These are phyloP conservation scores for Ferrisia virgata DNA, from an alignment of 2,888 invertebrate genomes.

Conservation along the genomic window DNA sequence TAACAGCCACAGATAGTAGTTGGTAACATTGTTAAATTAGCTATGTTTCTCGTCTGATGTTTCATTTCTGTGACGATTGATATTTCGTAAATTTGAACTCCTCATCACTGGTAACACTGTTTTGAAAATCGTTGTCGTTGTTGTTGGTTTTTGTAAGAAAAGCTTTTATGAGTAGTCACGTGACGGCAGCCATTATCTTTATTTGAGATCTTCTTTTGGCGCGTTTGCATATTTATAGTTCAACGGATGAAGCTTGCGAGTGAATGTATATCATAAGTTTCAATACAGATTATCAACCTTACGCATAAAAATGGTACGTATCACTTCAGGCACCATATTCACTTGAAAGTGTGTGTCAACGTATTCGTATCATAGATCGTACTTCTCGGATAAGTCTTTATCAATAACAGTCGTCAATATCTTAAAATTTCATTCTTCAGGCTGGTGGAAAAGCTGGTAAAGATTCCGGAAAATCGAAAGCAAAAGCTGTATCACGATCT, in stretches of 20 bases:
- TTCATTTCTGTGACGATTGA: not conserved
- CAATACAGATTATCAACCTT: not conserved
- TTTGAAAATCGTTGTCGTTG: not conserved
- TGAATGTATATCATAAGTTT: not conserved
- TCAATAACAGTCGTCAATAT: not conserved
- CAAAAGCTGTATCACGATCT: constrained; percentile 98
- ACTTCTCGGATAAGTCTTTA: constrained; percentile 47
- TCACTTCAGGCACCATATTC: not conserved
- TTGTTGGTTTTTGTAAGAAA: not conserved
- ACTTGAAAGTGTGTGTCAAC: not conserved
- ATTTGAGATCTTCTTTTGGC: constrained; percentile 32
- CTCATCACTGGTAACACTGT: not conserved
- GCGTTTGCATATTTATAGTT: constrained; percentile 29
- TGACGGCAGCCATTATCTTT: constrained; percentile 31
- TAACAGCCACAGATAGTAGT: not conserved
- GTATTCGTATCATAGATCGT: not conserved
- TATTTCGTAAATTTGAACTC: not conserved
- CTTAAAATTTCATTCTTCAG: constrained; percentile 62
- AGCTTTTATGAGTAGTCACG: not conserved
- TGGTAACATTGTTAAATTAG: not conserved
- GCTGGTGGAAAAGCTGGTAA: constrained; percentile 99
- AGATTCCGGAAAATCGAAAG: constrained; percentile 99
- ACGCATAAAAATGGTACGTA: constrained; percentile 24
- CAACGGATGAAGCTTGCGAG: constrained; percentile 12
- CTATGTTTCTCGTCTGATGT: not conserved